phyloP scores from a whole-genome alignment of 2,888 invertebrate species.

The Erynnis tages region DNA sequence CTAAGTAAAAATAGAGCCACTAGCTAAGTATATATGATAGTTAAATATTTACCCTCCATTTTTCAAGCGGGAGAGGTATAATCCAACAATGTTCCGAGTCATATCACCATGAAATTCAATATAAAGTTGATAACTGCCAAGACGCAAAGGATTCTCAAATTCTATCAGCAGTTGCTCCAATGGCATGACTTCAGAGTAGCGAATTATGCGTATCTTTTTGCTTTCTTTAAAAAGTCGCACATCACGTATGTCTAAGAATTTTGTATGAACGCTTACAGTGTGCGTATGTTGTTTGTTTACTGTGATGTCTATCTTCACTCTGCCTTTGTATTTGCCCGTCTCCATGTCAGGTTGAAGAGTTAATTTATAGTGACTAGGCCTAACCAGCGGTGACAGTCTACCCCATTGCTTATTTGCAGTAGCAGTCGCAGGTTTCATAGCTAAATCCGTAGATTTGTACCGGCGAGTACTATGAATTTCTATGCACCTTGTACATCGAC shows the following conservation, averaged over 20 bases:
- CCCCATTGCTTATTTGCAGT: slow-evolving; percentile 41
- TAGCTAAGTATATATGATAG: background rate
- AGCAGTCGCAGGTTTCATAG: background rate
- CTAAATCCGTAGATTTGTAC: slow-evolving; percentile 15
- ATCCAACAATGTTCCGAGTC: slow-evolving; percentile 85
- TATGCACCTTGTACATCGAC: background rate
- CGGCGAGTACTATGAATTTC: slow-evolving; percentile 1
- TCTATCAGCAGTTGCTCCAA: slow-evolving; percentile 62
- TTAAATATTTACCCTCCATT: slow-evolving; percentile 64
- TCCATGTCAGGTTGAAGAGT: slow-evolving; percentile 54
- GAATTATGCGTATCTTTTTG: slow-evolving; percentile 47
- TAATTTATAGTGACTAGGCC: slow-evolving; percentile 63
- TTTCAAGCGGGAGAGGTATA: slow-evolving; percentile 86
- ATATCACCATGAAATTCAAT: slow-evolving; percentile 85
- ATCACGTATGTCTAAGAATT: slow-evolving; percentile 77
- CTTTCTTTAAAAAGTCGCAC: slow-evolving; percentile 52
- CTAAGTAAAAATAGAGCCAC: too few species aligned
- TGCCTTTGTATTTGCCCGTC: slow-evolving; percentile 56
- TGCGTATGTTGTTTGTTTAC: slow-evolving; percentile 59
- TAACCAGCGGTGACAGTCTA: slow-evolving; percentile 53
- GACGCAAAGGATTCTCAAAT: slow-evolving; percentile 45
- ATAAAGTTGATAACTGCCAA: slow-evolving; percentile 74
- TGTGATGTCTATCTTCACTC: slow-evolving; percentile 59
- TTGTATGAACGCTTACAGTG: slow-evolving; percentile 78
- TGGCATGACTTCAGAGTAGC: slow-evolving; percentile 52